Base-by-base conservation (phyloP, 2,888 invertebrate genomes). In the Taphrorychus bicolor region DNA sequence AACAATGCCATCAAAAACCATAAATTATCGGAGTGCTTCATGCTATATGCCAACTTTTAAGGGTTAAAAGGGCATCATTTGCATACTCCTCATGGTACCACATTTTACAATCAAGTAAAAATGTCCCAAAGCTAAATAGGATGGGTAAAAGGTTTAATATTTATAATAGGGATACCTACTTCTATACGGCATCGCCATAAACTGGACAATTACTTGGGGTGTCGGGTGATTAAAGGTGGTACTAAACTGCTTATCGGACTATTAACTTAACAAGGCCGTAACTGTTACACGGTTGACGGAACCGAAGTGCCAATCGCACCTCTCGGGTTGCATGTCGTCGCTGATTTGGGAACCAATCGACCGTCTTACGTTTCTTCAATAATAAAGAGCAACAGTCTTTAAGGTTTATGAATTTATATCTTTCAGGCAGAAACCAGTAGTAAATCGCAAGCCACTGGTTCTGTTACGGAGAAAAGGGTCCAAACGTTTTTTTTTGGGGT, bases 241-340 rank as follows among this genome's bases (percentile, higher is more conserved):
- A 32, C 32, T 32, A 32, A 32, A 22, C 21, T 21, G 21, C 21
- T 65, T 53, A 53, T 42, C 62, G 19, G 40, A 42, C 45, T 53
- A 59, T 65, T 59, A 42, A 59, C 19, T 40, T 56, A 56, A 49
- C 56, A 45, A 66, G 59, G 49, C 59, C 49, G 48, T 66, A 66
- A 66, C 48, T 54, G 54, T 59, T 60, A 32, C 54, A 59, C 59
- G 60, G 53, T 40, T 66, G 66, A 66, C 54, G 49, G 52, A 41
- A 18, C 53, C 52, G 45, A 59, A 32, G 53, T 59, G 45, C 57
- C 53, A 65, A 65, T 65, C 53, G 59, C 22, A 45, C 51, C 65
- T 58, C 59, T 65, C 65, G 53, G 65, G 53, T 65, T 52, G 59
- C 54, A 54, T 56, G 65, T 65, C 23, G 54, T 53, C n/a, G 53